Base-by-base conservation (phyloP, 2,797 vertebrate species). In the Brachymystax lenok region DNA sequence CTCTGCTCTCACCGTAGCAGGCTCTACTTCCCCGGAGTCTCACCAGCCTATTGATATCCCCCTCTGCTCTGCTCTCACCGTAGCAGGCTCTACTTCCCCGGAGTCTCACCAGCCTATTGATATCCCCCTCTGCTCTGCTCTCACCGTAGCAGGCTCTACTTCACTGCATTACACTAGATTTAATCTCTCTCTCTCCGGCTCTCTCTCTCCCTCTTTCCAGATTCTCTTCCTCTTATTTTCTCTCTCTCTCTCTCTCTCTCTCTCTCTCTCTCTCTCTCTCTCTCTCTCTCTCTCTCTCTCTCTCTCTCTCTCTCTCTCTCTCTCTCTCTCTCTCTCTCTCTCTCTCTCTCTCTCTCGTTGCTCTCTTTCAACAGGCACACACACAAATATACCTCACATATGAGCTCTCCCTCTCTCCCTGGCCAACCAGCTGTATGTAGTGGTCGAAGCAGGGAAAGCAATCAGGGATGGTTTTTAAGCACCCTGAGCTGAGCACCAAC, bases 281-380 rank as follows among this genome's bases (percentile, higher is more conserved):
- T 52, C 1, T 4, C 14, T 17, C 52, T 3, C n/a, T n/a, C n/a
- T n/a, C n/a, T n/a, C n/a, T 24, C 24, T 24, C 24, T 24, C 24
- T 0, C 24, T 24, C 24, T 24, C 24, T 24, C 24, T n/a, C 24
- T 24, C 24, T 24, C 24, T 24, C 24, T 24, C 24, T n/a, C 12
- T 5, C 10, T 75, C 46, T 51, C 21, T 33, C 24, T 67, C 46
- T 54, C 21, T 52, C 52, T 69, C 66, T 54, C 1, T 6, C 80
- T 83, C 64, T 69, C 73, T 71, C 3, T 79, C 21, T 76, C 77
- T 74, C 59, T 74, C 52, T 80, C 69, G 28, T 75, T 51, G 79
- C 69, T 30, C 78, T 0, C 56, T 40, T 46, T 66, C 71, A 46
- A 46, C 10, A 12, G 10, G 2, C 2, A 46, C 40, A 40, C 40